Base-by-base conservation (phyloP, 2,113 vertebrate species). In the Leuciscus idus region DNA sequence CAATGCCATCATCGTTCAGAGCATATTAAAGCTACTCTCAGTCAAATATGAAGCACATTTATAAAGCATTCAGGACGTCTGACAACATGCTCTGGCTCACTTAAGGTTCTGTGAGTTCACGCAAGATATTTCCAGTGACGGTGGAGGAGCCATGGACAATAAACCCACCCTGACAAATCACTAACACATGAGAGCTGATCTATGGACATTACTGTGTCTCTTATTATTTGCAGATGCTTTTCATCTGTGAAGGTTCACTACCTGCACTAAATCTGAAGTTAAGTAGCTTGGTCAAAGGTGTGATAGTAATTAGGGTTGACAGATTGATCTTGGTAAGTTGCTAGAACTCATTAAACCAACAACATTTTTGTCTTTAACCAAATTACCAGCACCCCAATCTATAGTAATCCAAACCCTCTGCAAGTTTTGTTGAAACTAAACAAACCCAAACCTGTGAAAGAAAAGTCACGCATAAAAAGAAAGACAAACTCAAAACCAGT, bases 21-120 rank as follows among this genome's bases (percentile, higher is more conserved):
- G 13, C 59, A 64, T 81, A 81, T 48, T 52, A 52, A 82, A 82
- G 8, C 9, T 9, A 46, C 39, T 68, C 39, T 50, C 10, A 33
- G 46, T 48, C 79, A 82, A 52, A 82, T 36, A 48, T 70, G 28
- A 66, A 70, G 62, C 80, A 52, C n/a, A 82, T 52, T 52, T 30
- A 36, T 46, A 46, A 82, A 82, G 46, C 46, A 70, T 23, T 36
- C 6, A 70, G 17, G 62, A 70, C 12, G 1, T 66, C 17, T 70
- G 62, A 82, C 61, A 82, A 21, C 62, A 82, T 36, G 17, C 46
- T 64, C 43, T 50, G n/a, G 28, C 80, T 52, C 43, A 28, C 23
- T 61, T 39, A 8, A 13, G 23, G 33, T 81, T 64, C 59, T 81
- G 3, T 0, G 39, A 64, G 61, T 48, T 81, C 36, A 81, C 9